These are phyloP conservation scores for Charadrius vociferus DNA, from an alignment of 2,113 vertebrate genomes.

Conservation along the genomic window DNA sequence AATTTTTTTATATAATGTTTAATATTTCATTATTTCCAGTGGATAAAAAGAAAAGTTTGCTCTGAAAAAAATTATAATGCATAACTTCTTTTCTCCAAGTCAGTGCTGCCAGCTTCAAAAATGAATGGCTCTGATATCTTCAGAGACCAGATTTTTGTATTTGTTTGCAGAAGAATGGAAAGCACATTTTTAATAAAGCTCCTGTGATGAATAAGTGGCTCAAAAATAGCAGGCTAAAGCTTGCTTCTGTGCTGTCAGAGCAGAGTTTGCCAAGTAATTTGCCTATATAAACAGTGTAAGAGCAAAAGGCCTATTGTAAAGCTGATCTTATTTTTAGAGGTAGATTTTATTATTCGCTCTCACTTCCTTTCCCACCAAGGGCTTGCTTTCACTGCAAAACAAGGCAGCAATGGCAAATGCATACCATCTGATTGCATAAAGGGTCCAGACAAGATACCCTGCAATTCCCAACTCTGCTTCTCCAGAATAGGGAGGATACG, in stretches of 20 bases:
- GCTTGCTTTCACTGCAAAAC: background rate
- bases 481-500: background rate
- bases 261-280: conserved; percentile 37
- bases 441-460: background rate
- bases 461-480: background rate
- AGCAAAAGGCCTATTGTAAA: conserved; percentile 10
- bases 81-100: background rate
- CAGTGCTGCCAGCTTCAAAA: conserved; percentile 47
- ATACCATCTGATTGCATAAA: background rate
- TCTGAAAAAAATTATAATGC: background rate
- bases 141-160: conserved; percentile 63
- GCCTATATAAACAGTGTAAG: conserved; percentile 6
- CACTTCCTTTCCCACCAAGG: background rate
- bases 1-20: conserved; percentile 20
- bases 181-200: conserved; percentile 65
- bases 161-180: conserved; percentile 60
- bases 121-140: conserved; percentile 56
- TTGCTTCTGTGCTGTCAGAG: background rate
- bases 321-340: conserved; percentile 8
- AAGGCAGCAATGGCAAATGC: background rate
- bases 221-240: conserved; percentile 39
- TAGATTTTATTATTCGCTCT: background rate
- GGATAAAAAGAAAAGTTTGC: conserved; percentile 22
- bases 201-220: conserved; percentile 40
- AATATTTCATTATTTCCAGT: conserved; percentile 63